These are phyloP conservation scores for Thereva nobilitata DNA, from an alignment of 2,888 invertebrate species.

Conservation along the genomic window DNA sequence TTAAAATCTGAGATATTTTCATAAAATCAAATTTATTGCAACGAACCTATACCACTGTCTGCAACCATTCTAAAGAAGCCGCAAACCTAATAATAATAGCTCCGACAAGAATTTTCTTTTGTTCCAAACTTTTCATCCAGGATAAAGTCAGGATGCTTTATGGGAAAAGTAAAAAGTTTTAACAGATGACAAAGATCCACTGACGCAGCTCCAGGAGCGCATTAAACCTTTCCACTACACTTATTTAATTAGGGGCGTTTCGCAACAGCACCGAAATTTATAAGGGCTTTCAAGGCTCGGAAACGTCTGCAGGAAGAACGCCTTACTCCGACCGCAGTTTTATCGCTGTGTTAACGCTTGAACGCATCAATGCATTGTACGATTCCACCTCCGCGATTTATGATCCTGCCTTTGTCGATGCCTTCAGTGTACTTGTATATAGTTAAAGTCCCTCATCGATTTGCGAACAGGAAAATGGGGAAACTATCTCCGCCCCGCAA, in stretches of 20 bases:
- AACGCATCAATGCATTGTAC: conserved; percentile 25
- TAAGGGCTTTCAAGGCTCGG: background rate
- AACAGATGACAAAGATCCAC: no score
- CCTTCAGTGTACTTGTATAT: no score
- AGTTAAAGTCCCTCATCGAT: no score
- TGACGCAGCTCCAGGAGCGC: background rate
- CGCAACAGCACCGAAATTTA: conserved; percentile 2
- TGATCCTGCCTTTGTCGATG: background rate
- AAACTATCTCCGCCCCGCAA: background rate
- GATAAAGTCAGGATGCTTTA: no score
- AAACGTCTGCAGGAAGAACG: background rate
- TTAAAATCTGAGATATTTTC: no score
- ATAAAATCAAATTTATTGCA: no score
- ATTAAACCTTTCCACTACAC: conserved; percentile 26
- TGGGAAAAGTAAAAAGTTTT: no score
- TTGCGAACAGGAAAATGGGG: background rate
- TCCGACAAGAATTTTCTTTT: no score
- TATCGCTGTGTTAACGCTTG: conserved; percentile 28
- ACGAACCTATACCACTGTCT: no score
- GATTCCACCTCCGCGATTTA: conserved; percentile 20
- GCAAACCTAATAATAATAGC: no score
- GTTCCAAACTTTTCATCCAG: no score
- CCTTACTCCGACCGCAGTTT: conserved; percentile 13
- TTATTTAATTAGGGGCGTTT: conserved; percentile 23
- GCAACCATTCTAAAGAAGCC: no score